A percentile compares a stretch with the other conserved stretches of the same genome.
Evolutionary conservation across 64 coral and sea anemone genomes (phyloP).

Genomic region (Stichodactyla helianthus): DNA sequence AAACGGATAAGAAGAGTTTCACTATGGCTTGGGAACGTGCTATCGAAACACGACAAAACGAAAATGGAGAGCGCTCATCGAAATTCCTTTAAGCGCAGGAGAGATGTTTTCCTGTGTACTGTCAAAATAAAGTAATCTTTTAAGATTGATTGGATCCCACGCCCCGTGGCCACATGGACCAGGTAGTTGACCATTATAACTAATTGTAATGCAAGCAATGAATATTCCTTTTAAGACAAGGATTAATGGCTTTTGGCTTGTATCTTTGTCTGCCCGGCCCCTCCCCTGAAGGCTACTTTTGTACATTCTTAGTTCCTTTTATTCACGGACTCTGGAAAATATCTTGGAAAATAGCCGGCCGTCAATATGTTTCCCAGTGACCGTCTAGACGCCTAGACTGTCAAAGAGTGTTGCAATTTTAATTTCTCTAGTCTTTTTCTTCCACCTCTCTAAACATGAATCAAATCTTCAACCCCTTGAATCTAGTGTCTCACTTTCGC

Average conservation of each 20-base stretch:
- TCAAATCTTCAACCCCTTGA: too few relatives aligned
- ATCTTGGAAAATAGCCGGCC: too few relatives aligned
- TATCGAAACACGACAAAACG: background rate
- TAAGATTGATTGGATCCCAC: constrained; percentile 1
- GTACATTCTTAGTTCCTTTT: background rate
- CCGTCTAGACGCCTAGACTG: too few relatives aligned
- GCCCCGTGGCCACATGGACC: background rate
- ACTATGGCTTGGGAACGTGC: background rate
- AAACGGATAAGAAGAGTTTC: background rate
- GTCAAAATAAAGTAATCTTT: constrained; percentile 18
- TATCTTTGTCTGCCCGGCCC: background rate
- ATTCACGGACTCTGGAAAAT: too few relatives aligned
- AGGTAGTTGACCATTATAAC: background rate
- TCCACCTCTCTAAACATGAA: too few relatives aligned
- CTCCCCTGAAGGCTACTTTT: background rate
- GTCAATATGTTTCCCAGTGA: too few relatives aligned
- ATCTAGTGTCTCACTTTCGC: too few relatives aligned
- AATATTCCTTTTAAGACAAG: background rate
- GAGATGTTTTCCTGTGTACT: background rate
- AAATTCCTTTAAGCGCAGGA: constrained; percentile 4
- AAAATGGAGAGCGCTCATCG: background rate
- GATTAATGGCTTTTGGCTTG: background rate
- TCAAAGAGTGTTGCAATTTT: too few relatives aligned
- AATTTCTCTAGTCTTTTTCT: too few relatives aligned
- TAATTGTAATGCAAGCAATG: background rate